A percentile compares a stretch with the other conserved stretches of the same genome.
These are phyloP conservation scores for Semicossyphus pulcher DNA, from an alignment of 2,113 vertebrate genomes.

Conservation along the genomic window DNA sequence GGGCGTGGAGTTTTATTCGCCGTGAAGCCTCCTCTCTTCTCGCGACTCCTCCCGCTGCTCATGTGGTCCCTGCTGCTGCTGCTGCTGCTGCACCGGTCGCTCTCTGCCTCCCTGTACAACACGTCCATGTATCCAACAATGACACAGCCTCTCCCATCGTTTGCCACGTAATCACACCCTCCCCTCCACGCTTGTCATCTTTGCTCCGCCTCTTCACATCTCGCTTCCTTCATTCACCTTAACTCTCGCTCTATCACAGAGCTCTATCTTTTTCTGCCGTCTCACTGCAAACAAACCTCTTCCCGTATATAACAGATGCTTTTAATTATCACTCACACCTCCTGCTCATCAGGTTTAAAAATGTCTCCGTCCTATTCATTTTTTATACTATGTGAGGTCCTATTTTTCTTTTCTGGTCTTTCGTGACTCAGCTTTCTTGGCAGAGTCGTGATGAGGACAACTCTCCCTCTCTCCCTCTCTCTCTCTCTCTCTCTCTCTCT, in stretches of 20 bases:
- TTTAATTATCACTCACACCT: not conserved
- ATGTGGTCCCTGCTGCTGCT: slow-evolving; percentile 60
- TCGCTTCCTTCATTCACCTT: slow-evolving; percentile 1
- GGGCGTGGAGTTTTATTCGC: slow-evolving; percentile 66
- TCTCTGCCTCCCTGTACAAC: slow-evolving; percentile 23
- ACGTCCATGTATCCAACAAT: slow-evolving; percentile 30
- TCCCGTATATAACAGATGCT: slow-evolving; percentile 12
- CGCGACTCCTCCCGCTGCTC: slow-evolving; percentile 63
- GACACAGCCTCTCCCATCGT: slow-evolving; percentile 60
- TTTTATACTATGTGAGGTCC: slow-evolving; percentile 47
- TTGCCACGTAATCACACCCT: slow-evolving; percentile 47
- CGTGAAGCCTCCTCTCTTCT: slow-evolving; percentile 48
- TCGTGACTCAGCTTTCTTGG: slow-evolving; percentile 82
- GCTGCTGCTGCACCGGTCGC: slow-evolving; percentile 61
- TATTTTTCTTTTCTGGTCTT: slow-evolving; percentile 48
- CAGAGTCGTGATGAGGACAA: slow-evolving; percentile 63
- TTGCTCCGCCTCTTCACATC: slow-evolving; percentile 34
- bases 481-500: slow-evolving; percentile 10
- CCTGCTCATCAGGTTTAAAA: slow-evolving; percentile 36
- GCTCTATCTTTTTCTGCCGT: slow-evolving; percentile 37
- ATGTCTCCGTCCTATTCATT: slow-evolving; percentile 36
- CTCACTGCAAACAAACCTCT: slow-evolving; percentile 14
- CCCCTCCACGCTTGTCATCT: not conserved
- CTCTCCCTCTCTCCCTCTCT: slow-evolving; percentile 29
- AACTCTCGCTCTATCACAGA: slow-evolving; percentile 23